A percentile compares a stretch with the other conserved stretches of the same genome.
These are phyloP conservation scores for Polydrusus cervinus DNA, from an alignment of 2,888 invertebrate species.

Conservation along the genomic window DNA sequence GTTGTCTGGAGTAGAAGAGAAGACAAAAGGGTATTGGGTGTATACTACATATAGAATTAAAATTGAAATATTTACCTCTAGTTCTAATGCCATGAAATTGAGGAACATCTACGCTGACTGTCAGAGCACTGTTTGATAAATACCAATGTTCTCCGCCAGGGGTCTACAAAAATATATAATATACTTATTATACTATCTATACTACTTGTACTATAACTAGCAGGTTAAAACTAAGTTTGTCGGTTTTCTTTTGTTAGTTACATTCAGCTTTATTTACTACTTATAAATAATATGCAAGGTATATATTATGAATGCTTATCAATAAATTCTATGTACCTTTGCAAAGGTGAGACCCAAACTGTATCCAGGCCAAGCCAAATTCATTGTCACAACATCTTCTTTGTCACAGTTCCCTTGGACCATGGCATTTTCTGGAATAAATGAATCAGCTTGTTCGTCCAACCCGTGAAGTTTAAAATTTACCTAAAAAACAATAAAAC, in stretches of 20 bases:
- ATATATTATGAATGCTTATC: no score
- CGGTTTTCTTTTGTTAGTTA: no score
- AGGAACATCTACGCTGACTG: constrained; percentile 76
- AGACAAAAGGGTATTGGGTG: no score
- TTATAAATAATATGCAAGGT: no score
- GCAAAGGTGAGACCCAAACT: constrained; percentile 84
- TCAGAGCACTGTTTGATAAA: constrained; percentile 83
- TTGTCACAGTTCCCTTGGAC: constrained; percentile 84
- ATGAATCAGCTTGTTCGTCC: constrained; percentile 78
- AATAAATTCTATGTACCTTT: constrained; percentile 78
- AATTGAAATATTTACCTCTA: constrained; percentile 65
- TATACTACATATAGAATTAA: no score
- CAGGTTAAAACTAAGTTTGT: no score
- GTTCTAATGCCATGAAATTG: constrained; percentile 66
- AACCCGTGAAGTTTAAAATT: constrained; percentile 67
- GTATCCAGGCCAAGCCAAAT: constrained; percentile 85
- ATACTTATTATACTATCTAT: no score
- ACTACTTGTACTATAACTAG: no score
- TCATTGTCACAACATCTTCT: constrained; percentile 82
- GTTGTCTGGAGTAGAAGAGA: constrained; percentile 59
- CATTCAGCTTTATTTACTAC: no score
- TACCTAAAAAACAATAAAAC: constrained; percentile 61
- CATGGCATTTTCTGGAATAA: constrained; percentile 82
- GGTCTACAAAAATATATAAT: constrained; percentile 75
- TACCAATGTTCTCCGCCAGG: constrained; percentile 94